A percentile compares a stretch with the other conserved stretches of the same genome.
Evolutionary conservation across 2,113 vertebrate species (phyloP).

Genomic region (Ariopsis seemanni): DNA sequence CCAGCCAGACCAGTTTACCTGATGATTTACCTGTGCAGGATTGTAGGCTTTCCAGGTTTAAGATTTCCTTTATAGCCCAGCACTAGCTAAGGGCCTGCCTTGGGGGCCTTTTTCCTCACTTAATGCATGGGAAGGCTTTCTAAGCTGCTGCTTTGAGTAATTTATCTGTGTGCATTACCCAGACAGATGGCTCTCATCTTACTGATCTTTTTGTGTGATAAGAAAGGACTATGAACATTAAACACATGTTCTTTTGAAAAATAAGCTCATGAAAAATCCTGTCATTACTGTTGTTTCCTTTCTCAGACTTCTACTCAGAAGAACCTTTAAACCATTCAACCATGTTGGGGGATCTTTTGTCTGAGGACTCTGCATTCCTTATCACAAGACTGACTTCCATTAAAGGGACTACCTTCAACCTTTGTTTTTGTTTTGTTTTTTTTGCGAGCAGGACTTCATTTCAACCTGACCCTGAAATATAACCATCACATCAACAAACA

Average conservation of each 20-base stretch:
- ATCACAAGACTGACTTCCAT: slow-evolving; percentile 36
- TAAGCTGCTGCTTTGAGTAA: slow-evolving; percentile 28
- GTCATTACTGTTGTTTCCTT: slow-evolving; percentile 33
- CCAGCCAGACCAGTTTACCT: slow-evolving; percentile 1
- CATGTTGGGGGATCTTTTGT: slow-evolving; percentile 38
- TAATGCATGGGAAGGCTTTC: slow-evolving; percentile 1
- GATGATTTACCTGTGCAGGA: slow-evolving; percentile 4
- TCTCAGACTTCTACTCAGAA: slow-evolving; percentile 44
- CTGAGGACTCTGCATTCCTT: slow-evolving; percentile 46
- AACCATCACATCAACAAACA: slow-evolving; percentile 39
- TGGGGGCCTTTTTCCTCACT: neutral
- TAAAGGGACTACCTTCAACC: slow-evolving; percentile 19
- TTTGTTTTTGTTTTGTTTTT: slow-evolving; percentile 12
- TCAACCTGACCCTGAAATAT: slow-evolving; percentile 40
- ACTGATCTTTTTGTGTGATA: slow-evolving; percentile 28
- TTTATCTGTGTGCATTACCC: slow-evolving; percentile 29
- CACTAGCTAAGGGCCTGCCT: neutral
- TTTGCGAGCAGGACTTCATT: slow-evolving; percentile 26
- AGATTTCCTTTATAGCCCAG: neutral
- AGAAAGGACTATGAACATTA: slow-evolving; percentile 33
- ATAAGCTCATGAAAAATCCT: slow-evolving; percentile 30
- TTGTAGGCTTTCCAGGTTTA: slow-evolving; percentile 28
- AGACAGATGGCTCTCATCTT: slow-evolving; percentile 33
- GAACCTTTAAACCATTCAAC: slow-evolving; percentile 40
- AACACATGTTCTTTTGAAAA: slow-evolving; percentile 40